Evolutionary conservation across 1,140 invertebrate species (phyloP).

Genomic region (Cyclina sinensis): DNA sequence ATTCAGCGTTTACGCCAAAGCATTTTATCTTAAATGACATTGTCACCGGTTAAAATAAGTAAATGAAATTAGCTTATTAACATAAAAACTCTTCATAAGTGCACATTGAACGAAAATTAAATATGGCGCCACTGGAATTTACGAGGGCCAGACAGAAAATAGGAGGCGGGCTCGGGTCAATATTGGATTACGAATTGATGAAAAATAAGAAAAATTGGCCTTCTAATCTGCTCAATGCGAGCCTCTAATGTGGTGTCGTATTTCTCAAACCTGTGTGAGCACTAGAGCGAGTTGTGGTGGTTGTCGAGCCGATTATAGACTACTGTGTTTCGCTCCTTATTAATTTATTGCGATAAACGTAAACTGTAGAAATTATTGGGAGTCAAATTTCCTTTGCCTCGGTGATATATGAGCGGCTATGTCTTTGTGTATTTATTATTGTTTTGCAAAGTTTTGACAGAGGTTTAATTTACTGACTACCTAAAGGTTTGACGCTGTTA

Average conservation of each 20-base stretch:
- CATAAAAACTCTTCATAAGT: neutral
- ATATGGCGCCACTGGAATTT: conserved; percentile 62
- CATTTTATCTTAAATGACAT: no score
- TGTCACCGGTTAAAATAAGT: no score
- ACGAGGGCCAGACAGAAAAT: conserved; percentile 30
- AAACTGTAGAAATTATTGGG: conserved; percentile 55
- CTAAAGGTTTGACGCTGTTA: no score
- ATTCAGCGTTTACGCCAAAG: no score
- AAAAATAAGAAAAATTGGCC: conserved; percentile 65
- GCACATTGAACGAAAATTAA: conserved; percentile 6
- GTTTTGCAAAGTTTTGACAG: conserved; percentile 35
- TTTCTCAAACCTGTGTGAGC: conserved; percentile 51
- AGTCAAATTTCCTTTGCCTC: conserved; percentile 37
- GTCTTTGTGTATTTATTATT: conserved; percentile 6
- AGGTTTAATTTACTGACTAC: neutral
- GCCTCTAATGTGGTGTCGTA: conserved; percentile 53
- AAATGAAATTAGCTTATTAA: neutral
- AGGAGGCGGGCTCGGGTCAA: conserved; percentile 22
- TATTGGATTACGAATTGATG: conserved; percentile 63
- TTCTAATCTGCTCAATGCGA: conserved; percentile 16
- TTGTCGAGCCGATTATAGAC: conserved; percentile 60
- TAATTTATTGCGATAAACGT: conserved; percentile 70
- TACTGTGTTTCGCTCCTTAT: conserved; percentile 56
- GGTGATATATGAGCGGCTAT: conserved; percentile 47
- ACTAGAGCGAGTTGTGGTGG: conserved; percentile 40